Evolutionary conservation across 1,140 invertebrate genomes (phyloP).

Genomic region (Lepeophtheirus salmonis): DNA sequence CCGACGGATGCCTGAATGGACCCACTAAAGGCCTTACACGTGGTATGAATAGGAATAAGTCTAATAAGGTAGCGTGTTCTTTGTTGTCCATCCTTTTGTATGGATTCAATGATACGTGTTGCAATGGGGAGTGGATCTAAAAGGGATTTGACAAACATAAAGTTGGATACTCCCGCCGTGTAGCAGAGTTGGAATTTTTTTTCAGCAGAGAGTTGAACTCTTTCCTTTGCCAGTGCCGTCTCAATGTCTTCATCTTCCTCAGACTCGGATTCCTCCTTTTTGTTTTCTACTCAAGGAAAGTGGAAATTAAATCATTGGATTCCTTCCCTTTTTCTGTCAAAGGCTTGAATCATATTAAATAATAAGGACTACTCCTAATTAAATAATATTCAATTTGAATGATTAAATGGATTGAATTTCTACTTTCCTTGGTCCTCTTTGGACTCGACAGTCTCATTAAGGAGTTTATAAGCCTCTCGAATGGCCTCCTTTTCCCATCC

Average conservation of each 20-base stretch:
- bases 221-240: conserved; percentile 3
- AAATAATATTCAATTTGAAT: background rate
- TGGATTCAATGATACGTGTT: background rate
- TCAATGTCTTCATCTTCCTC: background rate
- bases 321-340: background rate
- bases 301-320: background rate
- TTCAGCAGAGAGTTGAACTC: background rate
- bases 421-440: too few relatives aligned
- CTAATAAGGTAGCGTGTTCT: background rate
- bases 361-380: background rate
- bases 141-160: background rate
- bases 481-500: conserved; percentile 9
- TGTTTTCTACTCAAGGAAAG: background rate
- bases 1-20: background rate
- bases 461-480: background rate
- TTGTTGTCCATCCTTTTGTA: background rate
- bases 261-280: background rate
- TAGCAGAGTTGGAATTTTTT: background rate
- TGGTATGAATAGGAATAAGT: conserved; percentile 6
- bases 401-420: background rate
- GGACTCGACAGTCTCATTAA: conserved; percentile 2
- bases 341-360: background rate
- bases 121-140: conserved; percentile 1
- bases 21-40: background rate
- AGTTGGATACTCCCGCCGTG: background rate